A percentile compares a stretch with the other conserved stretches of the same genome.
Evolutionary conservation across 2,113 vertebrate genomes (phyloP).

Genomic region (Uropsilus gracilis): DNA sequence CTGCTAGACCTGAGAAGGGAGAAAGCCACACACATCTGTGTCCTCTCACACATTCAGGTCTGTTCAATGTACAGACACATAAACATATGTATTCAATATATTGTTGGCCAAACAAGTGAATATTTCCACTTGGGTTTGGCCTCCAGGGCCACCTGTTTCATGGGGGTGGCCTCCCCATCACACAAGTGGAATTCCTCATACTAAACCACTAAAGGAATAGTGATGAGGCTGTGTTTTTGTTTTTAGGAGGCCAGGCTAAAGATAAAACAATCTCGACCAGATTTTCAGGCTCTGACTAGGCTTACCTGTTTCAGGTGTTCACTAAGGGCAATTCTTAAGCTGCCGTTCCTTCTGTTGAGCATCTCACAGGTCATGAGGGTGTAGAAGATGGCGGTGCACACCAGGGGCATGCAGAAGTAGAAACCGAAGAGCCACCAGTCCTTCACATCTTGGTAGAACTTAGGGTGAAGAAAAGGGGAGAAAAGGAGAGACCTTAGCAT

Average conservation of each 20-base stretch:
- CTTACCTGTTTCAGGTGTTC: conserved; percentile 98
- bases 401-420: conserved; percentile 96
- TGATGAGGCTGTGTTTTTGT: not conserved
- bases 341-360: conserved; percentile 96
- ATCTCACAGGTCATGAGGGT: conserved; percentile 98
- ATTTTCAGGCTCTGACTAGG: no score
- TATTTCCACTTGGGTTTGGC: not conserved
- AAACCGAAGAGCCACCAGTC: conserved; percentile 99
- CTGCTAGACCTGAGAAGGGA: not conserved
- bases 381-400: conserved; percentile 95
- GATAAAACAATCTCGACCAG: not conserved
- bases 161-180: not conserved
- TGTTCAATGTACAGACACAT: not conserved
- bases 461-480: conserved; percentile 7
- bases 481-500: not conserved
- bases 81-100: not conserved
- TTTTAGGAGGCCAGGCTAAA: conserved; percentile 21
- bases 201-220: not conserved
- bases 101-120: not conserved
- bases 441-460: conserved; percentile 93
- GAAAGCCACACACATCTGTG: not conserved
- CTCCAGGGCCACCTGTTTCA: not conserved
- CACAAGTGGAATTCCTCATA: conserved; percentile 11
- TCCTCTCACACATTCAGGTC: not conserved
- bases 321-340: conserved; percentile 95